These are phyloP conservation scores for Alosa alosa DNA, from an alignment of 2,113 vertebrate genomes.

Conservation along the genomic window DNA sequence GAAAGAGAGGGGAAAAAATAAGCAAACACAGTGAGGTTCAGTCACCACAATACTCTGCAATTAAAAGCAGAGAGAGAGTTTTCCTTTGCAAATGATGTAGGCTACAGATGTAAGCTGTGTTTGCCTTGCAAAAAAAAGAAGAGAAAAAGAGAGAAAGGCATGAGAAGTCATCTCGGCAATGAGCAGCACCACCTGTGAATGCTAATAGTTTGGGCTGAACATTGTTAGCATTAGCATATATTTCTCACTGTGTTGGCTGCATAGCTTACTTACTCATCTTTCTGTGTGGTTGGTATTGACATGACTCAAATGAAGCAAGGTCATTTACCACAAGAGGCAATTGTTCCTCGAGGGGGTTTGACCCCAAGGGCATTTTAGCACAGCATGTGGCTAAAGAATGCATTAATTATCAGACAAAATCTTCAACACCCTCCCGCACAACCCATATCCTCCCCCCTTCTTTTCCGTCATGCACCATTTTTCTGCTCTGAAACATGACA, in stretches of 20 bases:
- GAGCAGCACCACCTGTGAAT: background rate
- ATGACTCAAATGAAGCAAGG: conserved; percentile 22
- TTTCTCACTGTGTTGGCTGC: background rate
- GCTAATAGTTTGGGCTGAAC: background rate
- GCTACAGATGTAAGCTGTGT: background rate
- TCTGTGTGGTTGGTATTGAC: background rate
- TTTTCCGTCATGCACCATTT: conserved; percentile 39
- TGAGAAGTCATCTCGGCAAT: background rate
- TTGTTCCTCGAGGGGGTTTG: conserved; percentile 37
- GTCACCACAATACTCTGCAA: background rate
- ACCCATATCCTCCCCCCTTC: conserved; percentile 37
- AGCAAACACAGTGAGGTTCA: background rate
- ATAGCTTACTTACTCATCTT: background rate
- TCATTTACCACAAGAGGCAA: conserved; percentile 14
- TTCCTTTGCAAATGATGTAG: background rate
- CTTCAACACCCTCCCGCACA: background rate
- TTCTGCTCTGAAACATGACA: conserved; percentile 51
- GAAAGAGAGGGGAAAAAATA: background rate
- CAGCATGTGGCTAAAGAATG: conserved; percentile 33
- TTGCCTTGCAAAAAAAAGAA: background rate
- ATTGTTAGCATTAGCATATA: background rate
- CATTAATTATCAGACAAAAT: conserved; percentile 49
- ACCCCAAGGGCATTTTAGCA: conserved; percentile 33
- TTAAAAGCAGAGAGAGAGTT: background rate
- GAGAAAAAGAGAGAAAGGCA: background rate